phyloP scores from a whole-genome alignment of 1,140 invertebrate species.

The Aphaenogaster ashmeadi region DNA sequence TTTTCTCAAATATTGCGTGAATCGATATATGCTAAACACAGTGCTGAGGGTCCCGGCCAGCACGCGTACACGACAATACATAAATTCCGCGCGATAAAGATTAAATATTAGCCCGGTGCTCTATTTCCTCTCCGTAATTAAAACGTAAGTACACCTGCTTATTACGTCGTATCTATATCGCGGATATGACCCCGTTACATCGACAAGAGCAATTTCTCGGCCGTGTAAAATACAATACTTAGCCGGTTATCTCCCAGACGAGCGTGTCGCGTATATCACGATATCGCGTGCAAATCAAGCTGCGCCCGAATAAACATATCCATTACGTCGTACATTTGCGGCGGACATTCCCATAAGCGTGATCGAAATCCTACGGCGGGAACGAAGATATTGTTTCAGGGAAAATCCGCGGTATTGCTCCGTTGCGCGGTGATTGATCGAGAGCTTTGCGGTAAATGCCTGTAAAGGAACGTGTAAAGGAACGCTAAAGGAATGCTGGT shows the following conservation, averaged over 20 bases:
- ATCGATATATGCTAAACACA: conserved; percentile 42
- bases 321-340: conserved; percentile 67
- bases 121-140: conserved; percentile 47
- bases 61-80: background rate
- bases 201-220: conserved; percentile 13
- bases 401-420: conserved; percentile 34
- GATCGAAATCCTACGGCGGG: conserved; percentile 66
- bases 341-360: conserved; percentile 59
- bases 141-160: conserved; percentile 23
- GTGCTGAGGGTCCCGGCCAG: background rate
- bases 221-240: conserved; percentile 52
- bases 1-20: conserved; percentile 32
- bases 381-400: conserved; percentile 55
- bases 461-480: background rate
- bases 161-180: conserved; percentile 21
- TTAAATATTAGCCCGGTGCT: conserved; percentile 23
- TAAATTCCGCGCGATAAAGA: conserved; percentile 48
- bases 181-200: conserved; percentile 34
- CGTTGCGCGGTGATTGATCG: conserved; percentile 48
- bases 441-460: background rate
- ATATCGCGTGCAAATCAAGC: conserved; percentile 78
- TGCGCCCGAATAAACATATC: conserved; percentile 79
- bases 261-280: conserved; percentile 32
- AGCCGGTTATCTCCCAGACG: background rate
- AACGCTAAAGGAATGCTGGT: background rate